These are phyloP conservation scores for Ochropacha duplaris DNA, from an alignment of 2,888 invertebrate genomes.

Conservation along the genomic window DNA sequence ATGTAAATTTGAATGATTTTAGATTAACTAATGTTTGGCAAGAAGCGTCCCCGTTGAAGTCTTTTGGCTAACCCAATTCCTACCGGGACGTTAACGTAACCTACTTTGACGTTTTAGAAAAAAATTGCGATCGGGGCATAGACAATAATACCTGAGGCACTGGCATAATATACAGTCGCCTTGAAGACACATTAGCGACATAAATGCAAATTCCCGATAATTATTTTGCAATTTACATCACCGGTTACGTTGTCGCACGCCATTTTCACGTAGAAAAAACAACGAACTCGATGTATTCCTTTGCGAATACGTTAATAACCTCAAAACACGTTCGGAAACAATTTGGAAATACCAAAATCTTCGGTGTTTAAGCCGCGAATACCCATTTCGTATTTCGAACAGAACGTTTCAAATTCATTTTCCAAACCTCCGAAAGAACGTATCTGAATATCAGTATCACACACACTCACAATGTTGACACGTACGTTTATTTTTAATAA, in stretches of 20 bases:
- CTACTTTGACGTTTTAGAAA: conserved; percentile 33
- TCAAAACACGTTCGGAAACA: conserved; percentile 42
- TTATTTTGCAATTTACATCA: conserved; percentile 75
- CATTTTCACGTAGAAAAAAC: conserved; percentile 32
- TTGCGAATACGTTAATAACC: conserved; percentile 49
- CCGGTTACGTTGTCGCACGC: conserved; percentile 29
- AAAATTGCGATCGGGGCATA: conserved; percentile 36
- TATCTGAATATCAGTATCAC: conserved; percentile 27
- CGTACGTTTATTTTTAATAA: conserved; percentile 70
- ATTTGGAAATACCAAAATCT: conserved; percentile 54
- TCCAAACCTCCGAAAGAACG: conserved; percentile 31
- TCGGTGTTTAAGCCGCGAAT: conserved; percentile 15
- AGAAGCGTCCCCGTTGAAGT: conserved; percentile 45
- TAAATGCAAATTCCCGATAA: conserved; percentile 57
- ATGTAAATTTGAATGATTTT: not conserved
- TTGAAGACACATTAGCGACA: conserved; percentile 39
- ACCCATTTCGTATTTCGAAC: not conserved
- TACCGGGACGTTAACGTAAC: conserved; percentile 45
- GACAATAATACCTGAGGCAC: conserved; percentile 28
- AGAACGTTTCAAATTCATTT: conserved; percentile 15
- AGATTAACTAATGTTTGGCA: not conserved
- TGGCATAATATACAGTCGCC: conserved; percentile 22
- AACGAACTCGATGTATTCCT: conserved; percentile 25
- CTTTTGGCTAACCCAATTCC: conserved; percentile 50
- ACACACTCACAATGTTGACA: conserved; percentile 64